A percentile compares a stretch with the other conserved stretches of the same genome.
Conservation (phyloP, 2,113 vertebrate genomes). For the Leptocoma aspasia region DNA sequence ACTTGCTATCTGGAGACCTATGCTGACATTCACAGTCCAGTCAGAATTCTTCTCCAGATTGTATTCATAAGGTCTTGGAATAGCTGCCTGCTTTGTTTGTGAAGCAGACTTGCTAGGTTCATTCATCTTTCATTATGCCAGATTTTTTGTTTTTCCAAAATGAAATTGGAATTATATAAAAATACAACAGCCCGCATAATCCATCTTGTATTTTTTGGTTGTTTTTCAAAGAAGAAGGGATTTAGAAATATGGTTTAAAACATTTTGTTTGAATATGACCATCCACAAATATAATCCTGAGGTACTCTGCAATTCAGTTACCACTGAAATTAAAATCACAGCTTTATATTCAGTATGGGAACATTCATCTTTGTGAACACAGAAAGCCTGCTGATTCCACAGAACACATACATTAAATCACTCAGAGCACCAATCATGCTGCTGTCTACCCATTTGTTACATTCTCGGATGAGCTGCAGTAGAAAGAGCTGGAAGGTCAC, state of each 20-base stretch:
- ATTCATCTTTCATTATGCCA: background rate
- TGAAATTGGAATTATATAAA: background rate
- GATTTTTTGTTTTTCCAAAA: constrained; percentile 12
- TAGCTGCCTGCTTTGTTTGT: background rate
- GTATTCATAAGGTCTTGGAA: background rate
- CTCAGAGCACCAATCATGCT: background rate
- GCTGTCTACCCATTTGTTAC: background rate
- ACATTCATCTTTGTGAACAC: background rate
- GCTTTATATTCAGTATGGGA: background rate
- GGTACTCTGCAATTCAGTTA: background rate
- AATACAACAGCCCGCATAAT: background rate
- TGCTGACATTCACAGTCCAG: background rate
- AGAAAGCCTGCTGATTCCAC: background rate
- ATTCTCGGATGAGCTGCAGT: background rate
- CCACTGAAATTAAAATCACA: constrained; percentile 5
- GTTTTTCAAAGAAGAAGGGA: background rate
- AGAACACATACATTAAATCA: background rate
- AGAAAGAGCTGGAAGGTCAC: constrained; percentile 3
- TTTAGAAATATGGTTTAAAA: constrained; percentile 1
- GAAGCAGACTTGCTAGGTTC: constrained; percentile 2
- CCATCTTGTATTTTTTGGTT: background rate
- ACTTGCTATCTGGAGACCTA: background rate
- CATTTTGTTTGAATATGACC: background rate
- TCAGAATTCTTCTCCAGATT: background rate
- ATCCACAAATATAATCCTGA: background rate